phyloP scores from a whole-genome alignment of 2,113 vertebrate genomes.

The Trichechus manatus region DNA sequence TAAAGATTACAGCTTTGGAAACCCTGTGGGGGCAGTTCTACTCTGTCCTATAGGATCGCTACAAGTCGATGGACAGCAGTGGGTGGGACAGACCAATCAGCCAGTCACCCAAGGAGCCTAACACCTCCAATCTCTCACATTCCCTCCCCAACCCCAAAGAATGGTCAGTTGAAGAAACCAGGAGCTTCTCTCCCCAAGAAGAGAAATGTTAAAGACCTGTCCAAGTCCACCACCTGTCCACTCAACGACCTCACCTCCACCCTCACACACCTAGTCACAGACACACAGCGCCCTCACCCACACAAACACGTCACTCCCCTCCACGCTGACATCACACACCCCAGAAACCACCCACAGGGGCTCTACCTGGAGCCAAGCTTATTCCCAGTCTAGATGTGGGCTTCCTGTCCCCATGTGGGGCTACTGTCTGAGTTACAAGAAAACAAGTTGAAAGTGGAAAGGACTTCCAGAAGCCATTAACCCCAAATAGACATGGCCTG shows the following conservation, averaged over 20 bases:
- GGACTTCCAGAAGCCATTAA: slow-evolving; percentile 81
- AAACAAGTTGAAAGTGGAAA: slow-evolving; percentile 39
- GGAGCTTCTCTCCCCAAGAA: neutral
- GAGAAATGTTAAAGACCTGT: neutral
- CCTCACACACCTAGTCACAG: neutral
- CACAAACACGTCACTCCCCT: neutral
- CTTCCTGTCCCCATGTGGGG: neutral
- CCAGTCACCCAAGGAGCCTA: neutral
- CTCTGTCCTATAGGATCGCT: no score
- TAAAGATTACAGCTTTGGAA: no score
- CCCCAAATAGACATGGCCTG: slow-evolving; percentile 74
- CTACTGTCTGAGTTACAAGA: slow-evolving; percentile 16
- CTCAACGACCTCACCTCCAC: accelerated
- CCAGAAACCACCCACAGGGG: neutral
- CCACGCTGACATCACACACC: neutral
- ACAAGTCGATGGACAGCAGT: no score
- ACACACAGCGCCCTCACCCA: neutral
- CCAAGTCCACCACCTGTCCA: neutral
- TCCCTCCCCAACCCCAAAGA: neutral
- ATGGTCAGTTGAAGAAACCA: neutral
- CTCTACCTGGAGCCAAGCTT: neutral
- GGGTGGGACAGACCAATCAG: neutral
- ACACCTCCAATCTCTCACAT: neutral
- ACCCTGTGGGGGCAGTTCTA: no score
- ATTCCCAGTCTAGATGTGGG: neutral